A percentile compares a stretch with the other conserved stretches of the same genome.
Evolutionary conservation across 2,888 invertebrate species (phyloP).

Genomic region (Sarcophaga carnaria): DNA sequence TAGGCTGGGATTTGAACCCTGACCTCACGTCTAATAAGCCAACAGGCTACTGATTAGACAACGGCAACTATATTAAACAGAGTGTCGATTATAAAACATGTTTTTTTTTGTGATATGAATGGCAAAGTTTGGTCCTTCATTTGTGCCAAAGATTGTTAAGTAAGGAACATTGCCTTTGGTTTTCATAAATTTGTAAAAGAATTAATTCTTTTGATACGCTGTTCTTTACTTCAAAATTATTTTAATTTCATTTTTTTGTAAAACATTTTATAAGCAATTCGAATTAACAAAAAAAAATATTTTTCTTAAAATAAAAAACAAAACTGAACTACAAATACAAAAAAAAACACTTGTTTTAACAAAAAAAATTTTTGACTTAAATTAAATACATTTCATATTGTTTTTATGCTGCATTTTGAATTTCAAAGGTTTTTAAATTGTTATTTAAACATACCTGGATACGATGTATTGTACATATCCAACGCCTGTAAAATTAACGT

Average conservation of each 20-base stretch:
- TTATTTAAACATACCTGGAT: conserved; percentile 83
- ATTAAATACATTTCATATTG: background rate
- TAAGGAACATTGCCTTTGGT: too few species aligned
- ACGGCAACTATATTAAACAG: too few species aligned
- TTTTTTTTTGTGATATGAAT: too few species aligned
- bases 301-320: background rate
- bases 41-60: too few species aligned
- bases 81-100: too few species aligned
- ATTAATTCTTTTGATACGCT: conserved; percentile 10
- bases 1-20: too few species aligned
- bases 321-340: background rate
- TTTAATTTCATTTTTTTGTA: conserved; percentile 7
- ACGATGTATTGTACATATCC: conserved; percentile 90
- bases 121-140: too few species aligned
- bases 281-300: conserved; percentile 12
- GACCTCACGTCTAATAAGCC: too few species aligned
- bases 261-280: background rate
- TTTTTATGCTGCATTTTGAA: background rate
- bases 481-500: conserved; percentile 95
- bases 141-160: too few species aligned
- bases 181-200: too few species aligned
- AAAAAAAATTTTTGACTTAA: background rate
- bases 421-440: background rate
- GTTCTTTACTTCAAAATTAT: background rate
- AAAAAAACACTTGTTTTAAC: conserved; percentile 32